These are phyloP conservation scores for Anaspis maculata DNA, from an alignment of 2,888 invertebrate species.

Conservation along the genomic window DNA sequence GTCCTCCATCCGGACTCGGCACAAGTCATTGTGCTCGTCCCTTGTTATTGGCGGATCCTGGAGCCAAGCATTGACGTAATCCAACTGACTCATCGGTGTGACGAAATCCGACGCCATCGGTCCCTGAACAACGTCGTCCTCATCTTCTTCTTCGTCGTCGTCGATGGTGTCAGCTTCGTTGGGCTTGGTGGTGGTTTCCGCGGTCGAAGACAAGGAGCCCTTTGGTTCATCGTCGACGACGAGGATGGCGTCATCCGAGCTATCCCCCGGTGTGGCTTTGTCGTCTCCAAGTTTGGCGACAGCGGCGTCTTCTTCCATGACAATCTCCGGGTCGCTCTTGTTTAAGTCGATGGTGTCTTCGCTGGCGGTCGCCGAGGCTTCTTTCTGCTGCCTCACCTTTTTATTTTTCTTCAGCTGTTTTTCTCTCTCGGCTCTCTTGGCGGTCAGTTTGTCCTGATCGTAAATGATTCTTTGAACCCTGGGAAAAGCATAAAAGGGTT, in stretches of 20 bases:
- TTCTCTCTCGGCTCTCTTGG: constrained; percentile 17
- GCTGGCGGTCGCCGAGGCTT: too few relatives aligned
- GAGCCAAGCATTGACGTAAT: constrained; percentile 57
- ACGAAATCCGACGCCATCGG: constrained; percentile 18
- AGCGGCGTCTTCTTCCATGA: constrained; percentile 27
- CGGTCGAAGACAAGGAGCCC: too few relatives aligned
- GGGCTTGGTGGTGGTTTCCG: background rate
- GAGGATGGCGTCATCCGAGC: constrained; percentile 28
- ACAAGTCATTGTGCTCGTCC: constrained; percentile 51
- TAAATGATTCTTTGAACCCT: too few relatives aligned
- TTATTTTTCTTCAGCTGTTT: background rate
- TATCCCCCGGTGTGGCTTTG: constrained; percentile 42
- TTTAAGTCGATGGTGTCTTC: constrained; percentile 6
- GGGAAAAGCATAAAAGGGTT: too few relatives aligned
- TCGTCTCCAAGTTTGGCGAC: constrained; percentile 18
- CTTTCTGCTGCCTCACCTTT: too few relatives aligned
- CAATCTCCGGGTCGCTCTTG: constrained; percentile 18
- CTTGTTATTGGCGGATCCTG: constrained; percentile 56
- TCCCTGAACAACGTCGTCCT: too few relatives aligned
- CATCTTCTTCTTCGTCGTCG: constrained; percentile 1
- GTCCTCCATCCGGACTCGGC: constrained; percentile 67
- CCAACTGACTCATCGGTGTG: constrained; percentile 33
- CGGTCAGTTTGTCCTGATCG: constrained; percentile 24
- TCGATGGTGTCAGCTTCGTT: too few relatives aligned
- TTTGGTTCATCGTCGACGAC: constrained; percentile 23